Percentiles rank a stretch among this genome's conserved stretches.
Evolutionary conservation across 2,888 invertebrate genomes (phyloP).

Genomic region (Cheilosia vernalis): DNA sequence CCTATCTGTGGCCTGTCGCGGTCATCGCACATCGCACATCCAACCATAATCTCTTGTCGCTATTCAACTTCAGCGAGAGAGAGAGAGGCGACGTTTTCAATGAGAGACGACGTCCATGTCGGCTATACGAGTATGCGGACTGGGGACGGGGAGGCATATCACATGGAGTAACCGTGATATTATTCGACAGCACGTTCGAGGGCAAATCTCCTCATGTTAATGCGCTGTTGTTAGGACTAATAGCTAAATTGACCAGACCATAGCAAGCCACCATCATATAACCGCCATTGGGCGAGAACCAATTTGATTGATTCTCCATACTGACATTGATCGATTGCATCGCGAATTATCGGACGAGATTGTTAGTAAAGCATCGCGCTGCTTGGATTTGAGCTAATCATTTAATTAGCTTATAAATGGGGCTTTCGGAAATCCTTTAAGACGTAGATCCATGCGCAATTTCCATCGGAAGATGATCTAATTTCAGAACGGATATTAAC

Average conservation of each 20-base stretch:
- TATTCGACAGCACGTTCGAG: slow-evolving; percentile 67
- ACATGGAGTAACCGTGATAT: slow-evolving; percentile 68
- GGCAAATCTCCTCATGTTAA: slow-evolving; percentile 64
- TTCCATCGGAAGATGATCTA: slow-evolving; percentile 53
- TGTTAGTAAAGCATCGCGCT: not conserved
- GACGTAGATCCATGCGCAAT: slow-evolving; percentile 16
- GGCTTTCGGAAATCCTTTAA: not conserved
- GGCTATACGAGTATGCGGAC: slow-evolving; percentile 28
- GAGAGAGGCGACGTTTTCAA: not conserved
- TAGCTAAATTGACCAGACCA: slow-evolving; percentile 66
- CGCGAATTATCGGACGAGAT: slow-evolving; percentile 54
- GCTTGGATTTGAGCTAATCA: slow-evolving; percentile 42
- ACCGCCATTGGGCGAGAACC: slow-evolving; percentile 73
- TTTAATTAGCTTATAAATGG: slow-evolving; percentile 46
- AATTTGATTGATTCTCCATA: slow-evolving; percentile 70
- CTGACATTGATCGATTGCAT: slow-evolving; percentile 72
- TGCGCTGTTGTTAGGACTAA: slow-evolving; percentile 72
- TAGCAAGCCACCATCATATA: slow-evolving; percentile 57
- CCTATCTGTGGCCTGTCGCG: slow-evolving; percentile 55
- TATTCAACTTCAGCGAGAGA: slow-evolving; percentile 51
- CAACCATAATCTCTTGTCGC: slow-evolving; percentile 67
- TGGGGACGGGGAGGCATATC: slow-evolving; percentile 34
- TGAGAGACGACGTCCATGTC: not conserved
- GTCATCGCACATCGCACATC: slow-evolving; percentile 62
- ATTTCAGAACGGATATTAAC: slow-evolving; percentile 64